Percentiles rank a stretch among this genome's conserved stretches.
Conservation (phyloP, 1,140 invertebrate genomes). For the Drosophila sechellia region DNA sequence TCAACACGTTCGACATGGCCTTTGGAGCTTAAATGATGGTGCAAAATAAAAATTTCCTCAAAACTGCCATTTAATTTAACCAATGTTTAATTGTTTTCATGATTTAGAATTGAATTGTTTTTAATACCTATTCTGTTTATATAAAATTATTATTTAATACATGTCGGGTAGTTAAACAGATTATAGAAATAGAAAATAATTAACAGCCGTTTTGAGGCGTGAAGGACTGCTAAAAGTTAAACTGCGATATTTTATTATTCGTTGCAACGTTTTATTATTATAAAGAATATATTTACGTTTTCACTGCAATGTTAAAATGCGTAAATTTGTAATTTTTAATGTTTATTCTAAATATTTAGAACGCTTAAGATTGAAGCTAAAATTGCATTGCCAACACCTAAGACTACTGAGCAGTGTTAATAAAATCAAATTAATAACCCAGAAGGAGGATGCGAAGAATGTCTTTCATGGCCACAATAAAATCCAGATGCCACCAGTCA, state of each 20-base stretch:
- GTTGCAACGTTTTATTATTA: no score
- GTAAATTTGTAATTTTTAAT: no score
- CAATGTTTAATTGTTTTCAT: background rate
- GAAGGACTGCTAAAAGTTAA: background rate
- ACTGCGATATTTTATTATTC: no score
- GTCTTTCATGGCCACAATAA: constrained; percentile 1
- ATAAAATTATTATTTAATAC: background rate
- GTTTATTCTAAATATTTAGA: no score
- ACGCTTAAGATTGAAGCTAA: no score
- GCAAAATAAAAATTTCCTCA: background rate
- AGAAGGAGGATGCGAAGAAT: constrained; percentile 6
- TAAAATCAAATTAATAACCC: constrained; percentile 24
- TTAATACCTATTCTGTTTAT: background rate
- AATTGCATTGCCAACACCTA: background rate
- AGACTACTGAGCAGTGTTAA: background rate
- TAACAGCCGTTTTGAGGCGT: background rate
- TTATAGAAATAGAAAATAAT: constrained; percentile 1
- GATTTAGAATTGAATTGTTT: background rate
- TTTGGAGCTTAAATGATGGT: background rate
- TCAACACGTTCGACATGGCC: background rate
- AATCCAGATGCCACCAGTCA: constrained; percentile 24
- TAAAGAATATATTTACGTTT: no score
- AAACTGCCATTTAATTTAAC: background rate
- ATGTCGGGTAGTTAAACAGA: background rate
- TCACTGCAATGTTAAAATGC: background rate